phyloP scores from a whole-genome alignment of 2,797 vertebrate species.

The Molossus alvarezi region DNA sequence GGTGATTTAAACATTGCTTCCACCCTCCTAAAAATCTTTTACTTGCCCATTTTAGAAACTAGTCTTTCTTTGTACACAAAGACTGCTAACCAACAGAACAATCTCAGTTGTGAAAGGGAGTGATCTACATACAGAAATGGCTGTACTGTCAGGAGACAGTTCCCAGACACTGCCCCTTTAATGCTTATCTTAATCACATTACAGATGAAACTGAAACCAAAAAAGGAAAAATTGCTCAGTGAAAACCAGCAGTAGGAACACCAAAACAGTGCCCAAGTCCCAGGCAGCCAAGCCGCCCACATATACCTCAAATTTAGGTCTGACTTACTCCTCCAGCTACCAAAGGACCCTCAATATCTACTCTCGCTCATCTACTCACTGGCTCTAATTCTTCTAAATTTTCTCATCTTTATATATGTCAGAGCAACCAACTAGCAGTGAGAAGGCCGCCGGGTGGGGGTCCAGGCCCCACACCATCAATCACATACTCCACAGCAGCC shows the following conservation, averaged over 20 bases:
- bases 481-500: background rate
- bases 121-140: conserved; percentile 44
- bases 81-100: background rate
- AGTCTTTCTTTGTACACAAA: conserved; percentile 7
- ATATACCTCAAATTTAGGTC: conserved; percentile 12
- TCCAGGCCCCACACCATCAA: background rate
- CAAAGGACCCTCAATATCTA: background rate
- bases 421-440: background rate
- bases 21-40: background rate
- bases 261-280: background rate
- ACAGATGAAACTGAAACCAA: conserved; percentile 18
- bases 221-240: conserved; percentile 5
- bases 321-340: background rate
- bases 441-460: background rate
- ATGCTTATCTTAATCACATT: conserved; percentile 1
- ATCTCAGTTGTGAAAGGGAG: conserved; percentile 19
- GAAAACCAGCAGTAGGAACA: conserved; percentile 11
- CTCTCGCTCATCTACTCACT: background rate
- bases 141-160: background rate
- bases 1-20: conserved; percentile 6
- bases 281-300: background rate
- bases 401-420: background rate
- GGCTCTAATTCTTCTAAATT: conserved; percentile 27
- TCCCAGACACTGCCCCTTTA: background rate
- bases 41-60: conserved; percentile 57